Base-by-base conservation (phyloP, 2,888 invertebrate genomes). In the Melinaea marsaeus region DNA sequence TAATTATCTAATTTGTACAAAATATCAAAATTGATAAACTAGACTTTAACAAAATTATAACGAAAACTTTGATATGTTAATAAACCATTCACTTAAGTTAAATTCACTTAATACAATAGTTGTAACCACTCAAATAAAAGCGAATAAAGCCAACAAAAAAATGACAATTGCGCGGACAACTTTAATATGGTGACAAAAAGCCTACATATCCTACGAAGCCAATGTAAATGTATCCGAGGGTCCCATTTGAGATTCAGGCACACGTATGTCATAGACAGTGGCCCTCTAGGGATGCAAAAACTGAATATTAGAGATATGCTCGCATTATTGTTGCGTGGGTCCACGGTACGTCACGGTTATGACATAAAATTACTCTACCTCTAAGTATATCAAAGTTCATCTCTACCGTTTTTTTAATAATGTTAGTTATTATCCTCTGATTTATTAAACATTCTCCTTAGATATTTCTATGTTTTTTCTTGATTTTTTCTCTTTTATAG, bases 301-400 rank as follows among this genome's bases (percentile, higher is more conserved):
- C 85, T 88, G 89, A 88, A 90, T 88, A 88, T 88, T 88, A 83
- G 84, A 88, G 85, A 89, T 89, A 88, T 88, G 88, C 79, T 83
- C 81, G 78, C 83, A 85, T 88, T 88, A 88, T 89, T 88, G 81
- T 74, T 71, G 76, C 61, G 33, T 51, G 75, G 71, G 66, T 61
- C 74, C 86, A 75, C 69, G 75, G 67, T 47, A 33, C 1, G 2
- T 42, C 13, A 76, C 79, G 32, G 22, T 51, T 7, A 51, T 13
- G 9, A 48, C n/a, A 48, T 48, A 13, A 48, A 13, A 48, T 22
- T 3, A 48, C 4, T 22, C 13, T 0, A 37, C 7, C 1, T 37
- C 22, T 22, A 22, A 22, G 22, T 22, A 22, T 22, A 22, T 22
- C 22, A 22, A 22, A 22, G 22, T 22, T 22, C 22, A 22, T 22